phyloP scores from a whole-genome alignment of 2,113 vertebrate genomes.

The Ardeotis arabs region DNA sequence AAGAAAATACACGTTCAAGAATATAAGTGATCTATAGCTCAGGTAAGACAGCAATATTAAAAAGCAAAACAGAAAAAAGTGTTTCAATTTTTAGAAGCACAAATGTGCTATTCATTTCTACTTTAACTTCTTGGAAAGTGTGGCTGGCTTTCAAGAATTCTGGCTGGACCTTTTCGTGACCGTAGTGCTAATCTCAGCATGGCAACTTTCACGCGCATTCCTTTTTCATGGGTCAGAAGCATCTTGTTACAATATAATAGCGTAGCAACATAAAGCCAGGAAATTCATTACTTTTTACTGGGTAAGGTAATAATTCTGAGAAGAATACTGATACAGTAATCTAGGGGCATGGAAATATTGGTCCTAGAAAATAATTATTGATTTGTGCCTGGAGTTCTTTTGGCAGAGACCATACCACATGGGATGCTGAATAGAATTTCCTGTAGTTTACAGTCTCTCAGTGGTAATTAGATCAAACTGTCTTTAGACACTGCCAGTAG shows the following conservation, averaged over 20 bases:
- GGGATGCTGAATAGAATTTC: neutral
- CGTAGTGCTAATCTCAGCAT: neutral
- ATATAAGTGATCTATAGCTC: neutral
- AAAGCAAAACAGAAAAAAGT: neutral
- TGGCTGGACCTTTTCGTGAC: neutral
- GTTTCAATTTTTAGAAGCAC: neutral
- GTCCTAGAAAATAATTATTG: neutral
- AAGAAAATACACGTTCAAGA: neutral
- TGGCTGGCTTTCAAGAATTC: neutral
- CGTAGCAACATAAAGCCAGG: neutral
- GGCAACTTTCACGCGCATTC: neutral
- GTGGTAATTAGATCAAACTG: neutral
- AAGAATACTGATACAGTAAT: neutral
- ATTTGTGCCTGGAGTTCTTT: neutral
- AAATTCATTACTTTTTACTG: neutral
- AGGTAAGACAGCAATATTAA: neutral
- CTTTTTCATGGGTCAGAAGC: neutral
- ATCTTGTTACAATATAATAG: conserved; percentile 3
- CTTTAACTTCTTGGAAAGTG: conserved; percentile 23
- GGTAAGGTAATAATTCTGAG: neutral
- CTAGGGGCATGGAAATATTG: neutral
- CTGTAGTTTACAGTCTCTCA: neutral
- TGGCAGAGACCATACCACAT: neutral
- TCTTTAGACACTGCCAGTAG: neutral
- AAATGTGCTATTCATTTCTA: neutral